phyloP scores from a whole-genome alignment of 2,113 vertebrate species.

The Dipodomys merriami region DNA sequence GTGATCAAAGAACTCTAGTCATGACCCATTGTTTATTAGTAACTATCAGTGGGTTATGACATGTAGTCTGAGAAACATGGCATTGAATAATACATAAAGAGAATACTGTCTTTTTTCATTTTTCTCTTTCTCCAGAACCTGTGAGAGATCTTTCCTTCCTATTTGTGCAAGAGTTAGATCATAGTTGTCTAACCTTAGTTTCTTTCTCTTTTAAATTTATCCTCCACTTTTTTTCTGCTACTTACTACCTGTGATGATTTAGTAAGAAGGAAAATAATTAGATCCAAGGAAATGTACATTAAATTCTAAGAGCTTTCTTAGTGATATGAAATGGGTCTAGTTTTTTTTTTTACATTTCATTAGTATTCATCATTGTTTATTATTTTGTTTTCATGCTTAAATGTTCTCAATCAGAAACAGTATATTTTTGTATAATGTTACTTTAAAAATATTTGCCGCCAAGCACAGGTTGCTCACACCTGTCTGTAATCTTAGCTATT shows the following conservation, averaged over 20 bases:
- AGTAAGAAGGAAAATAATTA: background rate
- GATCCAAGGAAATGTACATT: background rate
- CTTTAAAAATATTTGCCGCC: background rate
- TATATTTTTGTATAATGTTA: slow-evolving; percentile 10
- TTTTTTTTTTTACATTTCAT: background rate
- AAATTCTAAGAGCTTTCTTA: background rate
- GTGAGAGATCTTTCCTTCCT: background rate
- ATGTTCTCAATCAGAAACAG: slow-evolving; percentile 40
- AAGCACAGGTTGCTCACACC: no score
- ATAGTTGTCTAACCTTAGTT: background rate
- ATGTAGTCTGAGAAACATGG: background rate
- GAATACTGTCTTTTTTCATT: background rate
- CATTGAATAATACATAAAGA: background rate
- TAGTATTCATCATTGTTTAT: background rate
- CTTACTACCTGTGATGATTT: background rate
- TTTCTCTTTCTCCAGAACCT: background rate
- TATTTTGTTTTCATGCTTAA: background rate
- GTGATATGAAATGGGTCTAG: background rate
- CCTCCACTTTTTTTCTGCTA: background rate
- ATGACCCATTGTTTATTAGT: background rate
- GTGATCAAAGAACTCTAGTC: slow-evolving; percentile 31
- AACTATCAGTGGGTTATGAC: background rate
- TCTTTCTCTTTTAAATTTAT: background rate
- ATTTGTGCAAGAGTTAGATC: background rate
- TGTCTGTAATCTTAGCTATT: no score